Conservation (phyloP, 2,113 vertebrate species). For the Tricholaema leucomelas region DNA sequence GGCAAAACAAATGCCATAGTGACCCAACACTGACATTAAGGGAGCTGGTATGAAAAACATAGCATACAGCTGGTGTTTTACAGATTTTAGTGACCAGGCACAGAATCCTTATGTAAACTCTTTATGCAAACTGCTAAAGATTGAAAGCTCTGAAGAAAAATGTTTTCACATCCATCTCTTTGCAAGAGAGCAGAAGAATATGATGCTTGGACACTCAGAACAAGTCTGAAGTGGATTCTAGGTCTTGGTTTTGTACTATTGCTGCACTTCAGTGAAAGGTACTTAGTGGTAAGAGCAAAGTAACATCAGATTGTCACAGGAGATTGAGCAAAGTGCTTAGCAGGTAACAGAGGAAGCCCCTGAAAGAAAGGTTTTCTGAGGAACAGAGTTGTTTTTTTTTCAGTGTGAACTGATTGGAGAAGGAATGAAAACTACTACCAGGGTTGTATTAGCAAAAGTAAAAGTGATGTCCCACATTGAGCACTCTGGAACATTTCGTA, state of each 20-base stretch:
- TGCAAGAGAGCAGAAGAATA: neutral
- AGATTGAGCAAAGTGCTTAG: neutral
- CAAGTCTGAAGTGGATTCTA: neutral
- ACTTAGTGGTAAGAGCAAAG: neutral
- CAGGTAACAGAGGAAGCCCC: neutral
- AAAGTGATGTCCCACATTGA: neutral
- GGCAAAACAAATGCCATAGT: neutral
- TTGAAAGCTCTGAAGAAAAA: slow-evolving; percentile 3
- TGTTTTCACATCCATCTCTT: neutral
- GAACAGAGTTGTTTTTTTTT: neutral
- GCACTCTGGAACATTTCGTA: slow-evolving; percentile 24
- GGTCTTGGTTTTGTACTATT: neutral
- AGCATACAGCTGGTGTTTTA: neutral
- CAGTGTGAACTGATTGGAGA: neutral
- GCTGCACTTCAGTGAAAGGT: neutral
- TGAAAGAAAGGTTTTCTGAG: neutral
- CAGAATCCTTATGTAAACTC: neutral
- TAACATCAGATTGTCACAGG: neutral
- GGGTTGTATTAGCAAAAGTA: neutral
- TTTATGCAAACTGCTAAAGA: neutral
- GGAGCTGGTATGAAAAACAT: neutral
- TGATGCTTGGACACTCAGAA: neutral
- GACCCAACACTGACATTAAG: neutral
- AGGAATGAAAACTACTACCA: neutral
- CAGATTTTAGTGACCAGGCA: neutral